Conservation (phyloP, 2,888 invertebrate species). For the Microctonus brassicae region DNA sequence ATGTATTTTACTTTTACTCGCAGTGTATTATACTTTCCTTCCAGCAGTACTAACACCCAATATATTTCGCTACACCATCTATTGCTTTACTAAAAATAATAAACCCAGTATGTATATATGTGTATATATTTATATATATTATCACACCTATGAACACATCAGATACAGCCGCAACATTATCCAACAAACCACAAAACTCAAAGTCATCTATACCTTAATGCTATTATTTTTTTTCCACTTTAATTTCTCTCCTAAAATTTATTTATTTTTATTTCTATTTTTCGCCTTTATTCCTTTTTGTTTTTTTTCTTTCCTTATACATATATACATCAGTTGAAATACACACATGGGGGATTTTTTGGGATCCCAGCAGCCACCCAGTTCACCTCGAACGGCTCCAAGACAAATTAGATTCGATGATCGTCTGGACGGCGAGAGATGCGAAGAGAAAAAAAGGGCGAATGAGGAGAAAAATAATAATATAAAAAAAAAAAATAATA, state of each 20-base stretch:
- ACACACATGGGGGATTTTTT: conserved; percentile 7
- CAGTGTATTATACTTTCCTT: neutral
- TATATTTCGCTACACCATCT: conserved; percentile 19
- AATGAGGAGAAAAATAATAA: neutral
- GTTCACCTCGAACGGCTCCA: conserved; percentile 46
- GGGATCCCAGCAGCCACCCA: conserved; percentile 10
- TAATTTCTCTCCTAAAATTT: conserved; percentile 16
- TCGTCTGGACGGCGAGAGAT: conserved; percentile 37
- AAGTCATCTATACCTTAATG: conserved; percentile 12
- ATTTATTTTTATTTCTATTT: conserved; percentile 22
- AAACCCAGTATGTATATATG: neutral
- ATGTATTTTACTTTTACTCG: neutral
- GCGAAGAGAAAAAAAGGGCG: neutral
- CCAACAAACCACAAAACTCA: conserved; percentile 14
- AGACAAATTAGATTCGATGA: conserved; percentile 59
- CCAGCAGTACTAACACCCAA: neutral
- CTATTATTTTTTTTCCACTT: neutral
- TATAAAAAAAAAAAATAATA: conserved; percentile 1
- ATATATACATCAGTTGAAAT: conserved; percentile 44
- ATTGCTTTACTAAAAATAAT: too few species aligned
- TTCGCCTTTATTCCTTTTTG: conserved; percentile 46
- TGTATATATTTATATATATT: neutral
- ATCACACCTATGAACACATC: neutral
- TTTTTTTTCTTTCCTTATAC: conserved; percentile 44
- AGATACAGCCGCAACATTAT: conserved; percentile 1